phyloP scores from a whole-genome alignment of 2,113 vertebrate species.

The Diadophis punctatus region DNA sequence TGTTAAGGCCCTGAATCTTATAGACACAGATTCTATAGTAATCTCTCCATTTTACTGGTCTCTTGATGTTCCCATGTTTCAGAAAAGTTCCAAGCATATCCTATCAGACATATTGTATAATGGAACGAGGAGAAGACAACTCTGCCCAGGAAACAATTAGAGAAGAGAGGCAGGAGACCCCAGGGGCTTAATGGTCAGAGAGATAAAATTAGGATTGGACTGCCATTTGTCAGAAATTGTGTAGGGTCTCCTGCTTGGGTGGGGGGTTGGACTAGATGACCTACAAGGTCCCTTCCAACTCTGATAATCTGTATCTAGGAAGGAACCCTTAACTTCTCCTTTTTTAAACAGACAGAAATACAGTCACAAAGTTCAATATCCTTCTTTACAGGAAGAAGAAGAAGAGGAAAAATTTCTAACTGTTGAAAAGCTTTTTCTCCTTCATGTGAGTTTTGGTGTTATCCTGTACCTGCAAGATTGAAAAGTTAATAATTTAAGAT shows the following conservation, averaged over 20 bases:
- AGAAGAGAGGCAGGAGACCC: background rate
- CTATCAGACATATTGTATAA: background rate
- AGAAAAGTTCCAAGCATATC: background rate
- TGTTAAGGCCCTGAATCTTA: background rate
- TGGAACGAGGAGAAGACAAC: no score
- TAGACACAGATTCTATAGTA: background rate
- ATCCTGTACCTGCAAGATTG: conserved; percentile 20
- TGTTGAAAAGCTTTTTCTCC: background rate
- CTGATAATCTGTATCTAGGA: background rate
- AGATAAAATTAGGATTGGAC: no score
- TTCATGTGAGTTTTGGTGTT: background rate
- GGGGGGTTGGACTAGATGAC: no score
- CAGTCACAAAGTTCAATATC: background rate
- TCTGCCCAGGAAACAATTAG: background rate
- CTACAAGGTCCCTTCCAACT: no score
- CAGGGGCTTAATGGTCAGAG: background rate
- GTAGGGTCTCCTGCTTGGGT: no score
- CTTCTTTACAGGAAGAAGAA: background rate
- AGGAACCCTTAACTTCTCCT: background rate
- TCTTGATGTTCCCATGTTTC: background rate
- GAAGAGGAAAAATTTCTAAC: background rate
- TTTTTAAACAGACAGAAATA: background rate
- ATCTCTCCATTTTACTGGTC: background rate
- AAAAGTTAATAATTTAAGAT: conserved; percentile 26
- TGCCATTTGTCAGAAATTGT: no score